Evolutionary conservation across 2,888 invertebrate species (phyloP), one percentile per base, ranked within the genome.

Genomic region (Ephialtes manifestator): DNA sequence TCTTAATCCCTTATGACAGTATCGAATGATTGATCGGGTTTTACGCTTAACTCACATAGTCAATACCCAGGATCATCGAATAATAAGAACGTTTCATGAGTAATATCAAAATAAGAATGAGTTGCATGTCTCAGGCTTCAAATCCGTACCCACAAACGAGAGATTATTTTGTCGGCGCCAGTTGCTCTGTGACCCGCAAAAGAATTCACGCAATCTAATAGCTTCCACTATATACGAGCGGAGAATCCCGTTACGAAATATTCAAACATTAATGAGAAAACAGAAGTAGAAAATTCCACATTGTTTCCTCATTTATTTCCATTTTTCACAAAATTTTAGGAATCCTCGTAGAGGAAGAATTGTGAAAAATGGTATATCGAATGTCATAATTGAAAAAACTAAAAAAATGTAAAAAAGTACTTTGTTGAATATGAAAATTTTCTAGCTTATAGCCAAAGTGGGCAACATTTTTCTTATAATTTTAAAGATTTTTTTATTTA

Each of bases 1-100:
- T 83, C 65, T 87, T 88, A 87, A 88, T 88, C 87, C 87, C 78
- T 75, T 83, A 74, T 84, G 87, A 88, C 83, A 87, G 81, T 88
- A 87, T 84, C 84, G 80, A 82, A 74, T 84, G 84, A 85, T 86
- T 82, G 85, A 86, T 87, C 76, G 81, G 7, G 15, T 51, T 48
- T 48, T 65, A 18, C 24, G 74, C 28, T 74, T 18, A 39, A 67
- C 20, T 51, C 18, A 18, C 58, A 43, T 15, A 20, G 43, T 48
- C 11, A 81, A 67, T 35, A 72, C 71, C 51, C 63, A 78, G 68
- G 81, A 74, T 84, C 81, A 74, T 48, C 46, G 60, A 65, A 11
- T 46, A 65, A 43, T 20, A 18, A 18, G 65, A 39, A 39, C 10
- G 46, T 5, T 28, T 65, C 11, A 18, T 20, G 65, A 39, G 13